A percentile compares a stretch with the other conserved stretches of the same genome.
These are phyloP conservation scores for Xanthorhoe spadicearia DNA, from an alignment of 2,888 invertebrate species.

Conservation along the genomic window DNA sequence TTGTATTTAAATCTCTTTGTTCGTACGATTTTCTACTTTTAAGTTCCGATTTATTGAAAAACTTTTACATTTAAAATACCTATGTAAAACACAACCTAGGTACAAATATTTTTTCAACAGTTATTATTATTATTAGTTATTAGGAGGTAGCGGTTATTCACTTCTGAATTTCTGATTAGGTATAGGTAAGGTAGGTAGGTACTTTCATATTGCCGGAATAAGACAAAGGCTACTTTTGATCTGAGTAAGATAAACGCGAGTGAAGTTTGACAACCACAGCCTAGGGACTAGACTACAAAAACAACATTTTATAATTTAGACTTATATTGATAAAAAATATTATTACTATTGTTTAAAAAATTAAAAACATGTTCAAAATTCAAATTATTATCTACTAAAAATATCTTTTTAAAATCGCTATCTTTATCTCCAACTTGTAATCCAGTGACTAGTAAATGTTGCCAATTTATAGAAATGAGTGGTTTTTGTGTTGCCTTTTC, in stretches of 20 bases:
- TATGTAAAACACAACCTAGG: neutral
- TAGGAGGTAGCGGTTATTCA: no score
- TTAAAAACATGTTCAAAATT: constrained; percentile 37
- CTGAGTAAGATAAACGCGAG: no score
- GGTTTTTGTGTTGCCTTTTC: neutral
- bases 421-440: constrained; percentile 5
- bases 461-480: constrained; percentile 15
- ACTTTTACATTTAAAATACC: neutral
- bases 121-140: no score
- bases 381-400: constrained; percentile 18
- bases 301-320: constrained; percentile 34
- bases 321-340: constrained; percentile 28
- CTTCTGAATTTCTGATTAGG: no score
- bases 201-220: no score
- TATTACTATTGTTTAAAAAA: constrained; percentile 32
- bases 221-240: no score
- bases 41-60: neutral
- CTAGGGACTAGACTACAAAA: neutral
- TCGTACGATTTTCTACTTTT: constrained; percentile 1
- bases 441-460: constrained; percentile 19
- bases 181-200: no score
- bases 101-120: no score
- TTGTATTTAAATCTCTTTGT: constrained; percentile 23
- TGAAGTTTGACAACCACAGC: no score
- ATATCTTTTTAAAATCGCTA: neutral